Evolutionary conservation across 2,113 vertebrate species (phyloP).

Genomic region (Callipepla squamata): DNA sequence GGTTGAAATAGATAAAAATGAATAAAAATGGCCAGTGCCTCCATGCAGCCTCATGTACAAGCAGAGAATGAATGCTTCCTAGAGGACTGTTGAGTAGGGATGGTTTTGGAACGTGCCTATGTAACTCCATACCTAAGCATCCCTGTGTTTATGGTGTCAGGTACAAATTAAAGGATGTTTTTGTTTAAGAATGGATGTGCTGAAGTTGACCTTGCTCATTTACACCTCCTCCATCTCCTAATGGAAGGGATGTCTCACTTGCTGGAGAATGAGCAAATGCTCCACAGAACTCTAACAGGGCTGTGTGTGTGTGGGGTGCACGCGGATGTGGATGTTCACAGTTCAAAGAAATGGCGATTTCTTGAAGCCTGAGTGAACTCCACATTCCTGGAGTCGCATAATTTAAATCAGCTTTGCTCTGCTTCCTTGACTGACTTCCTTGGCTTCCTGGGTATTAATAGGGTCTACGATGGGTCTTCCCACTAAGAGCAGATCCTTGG

Average conservation of each 20-base stretch:
- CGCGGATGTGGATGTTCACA: fast-evolving
- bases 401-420: constrained; percentile 42
- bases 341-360: neutral
- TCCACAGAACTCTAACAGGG: neutral
- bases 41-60: neutral
- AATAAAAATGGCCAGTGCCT: neutral
- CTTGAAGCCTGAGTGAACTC: neutral
- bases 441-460: neutral
- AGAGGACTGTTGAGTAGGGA: fast-evolving
- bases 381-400: neutral
- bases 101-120: neutral
- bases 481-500: neutral
- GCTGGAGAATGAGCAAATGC: neutral
- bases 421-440: neutral
- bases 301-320: neutral
- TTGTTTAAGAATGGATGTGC: neutral
- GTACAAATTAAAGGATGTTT: neutral
- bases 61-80: neutral
- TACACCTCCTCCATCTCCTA: neutral
- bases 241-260: neutral
- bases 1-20: neutral
- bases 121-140: neutral
- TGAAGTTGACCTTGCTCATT: neutral
- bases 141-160: neutral
- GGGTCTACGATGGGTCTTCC: neutral